These are phyloP conservation scores for Opisthograptis luteolata DNA, from an alignment of 2,888 invertebrate genomes.

Conservation along the genomic window DNA sequence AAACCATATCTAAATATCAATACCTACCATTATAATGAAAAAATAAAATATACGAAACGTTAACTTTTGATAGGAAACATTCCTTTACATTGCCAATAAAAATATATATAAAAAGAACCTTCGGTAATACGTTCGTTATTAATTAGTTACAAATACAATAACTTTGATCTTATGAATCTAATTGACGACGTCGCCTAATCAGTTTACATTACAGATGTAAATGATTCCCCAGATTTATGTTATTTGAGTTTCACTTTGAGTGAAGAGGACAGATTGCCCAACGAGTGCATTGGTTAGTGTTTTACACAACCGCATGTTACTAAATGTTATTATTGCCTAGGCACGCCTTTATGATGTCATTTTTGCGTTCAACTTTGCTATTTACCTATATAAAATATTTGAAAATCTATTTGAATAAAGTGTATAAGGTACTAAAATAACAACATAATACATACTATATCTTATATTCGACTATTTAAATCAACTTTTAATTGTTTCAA, in stretches of 20 bases:
- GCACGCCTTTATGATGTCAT: conserved; percentile 50
- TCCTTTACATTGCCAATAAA: too few species aligned
- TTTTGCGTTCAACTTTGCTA: conserved; percentile 36
- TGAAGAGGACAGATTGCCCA: conserved; percentile 39
- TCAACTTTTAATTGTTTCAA: too few species aligned
- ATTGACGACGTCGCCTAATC: not conserved
- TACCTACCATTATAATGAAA: too few species aligned
- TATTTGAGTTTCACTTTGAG: conserved; percentile 8
- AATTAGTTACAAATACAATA: conserved; percentile 5
- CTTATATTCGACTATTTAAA: too few species aligned
- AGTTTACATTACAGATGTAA: conserved; percentile 5
- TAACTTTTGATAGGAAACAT: too few species aligned
- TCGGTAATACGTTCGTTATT: too few species aligned
- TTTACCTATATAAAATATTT: conserved; percentile 28
- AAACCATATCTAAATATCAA: too few species aligned
- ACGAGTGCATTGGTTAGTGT: conserved; percentile 45
- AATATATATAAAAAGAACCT: too few species aligned
- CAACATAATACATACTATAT: too few species aligned
- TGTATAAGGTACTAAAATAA: too few species aligned
- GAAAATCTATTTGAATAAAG: conserved; percentile 13
- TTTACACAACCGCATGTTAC: conserved; percentile 50
- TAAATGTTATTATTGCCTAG: conserved; percentile 53
- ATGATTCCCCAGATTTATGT: conserved; percentile 9
- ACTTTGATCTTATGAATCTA: conserved; percentile 19
- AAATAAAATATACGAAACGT: too few species aligned